Conservation (phyloP, 2,113 vertebrate genomes). For the Australoheros scitulus region DNA sequence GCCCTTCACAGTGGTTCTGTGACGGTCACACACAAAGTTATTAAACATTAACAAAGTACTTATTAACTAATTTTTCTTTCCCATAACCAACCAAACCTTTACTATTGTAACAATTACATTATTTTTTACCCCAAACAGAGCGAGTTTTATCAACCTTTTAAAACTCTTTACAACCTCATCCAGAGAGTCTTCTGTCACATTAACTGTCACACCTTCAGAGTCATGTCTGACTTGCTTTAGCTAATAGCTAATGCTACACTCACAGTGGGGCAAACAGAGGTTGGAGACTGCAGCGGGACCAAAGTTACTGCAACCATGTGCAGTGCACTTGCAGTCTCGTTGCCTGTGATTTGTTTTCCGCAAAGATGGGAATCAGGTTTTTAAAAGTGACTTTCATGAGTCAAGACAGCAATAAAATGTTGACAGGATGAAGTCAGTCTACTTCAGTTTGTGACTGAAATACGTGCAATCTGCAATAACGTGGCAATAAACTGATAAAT, state of each 20-base stretch:
- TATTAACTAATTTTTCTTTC: background rate
- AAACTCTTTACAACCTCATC: too few species aligned
- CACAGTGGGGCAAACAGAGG: background rate
- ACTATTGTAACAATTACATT: too few species aligned
- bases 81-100: too few species aligned
- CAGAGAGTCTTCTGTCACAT: too few species aligned
- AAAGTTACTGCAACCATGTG: fast-evolving
- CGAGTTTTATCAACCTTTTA: too few species aligned
- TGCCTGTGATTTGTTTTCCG: background rate
- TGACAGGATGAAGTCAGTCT: background rate
- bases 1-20: background rate
- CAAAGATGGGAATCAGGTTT: background rate
- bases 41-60: background rate
- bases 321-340: too few species aligned
- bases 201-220: fast-evolving
- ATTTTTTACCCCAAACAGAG: too few species aligned
- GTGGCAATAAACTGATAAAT: too few species aligned
- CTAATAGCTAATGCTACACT: too few species aligned
- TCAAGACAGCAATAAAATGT: background rate
- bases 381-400: background rate
- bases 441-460: background rate
- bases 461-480: background rate
- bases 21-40: background rate
- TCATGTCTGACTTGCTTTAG: background rate
- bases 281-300: background rate